Base-by-base conservation (phyloP, 1,140 invertebrate genomes). In the Hyposmocoma kahamanoa region DNA sequence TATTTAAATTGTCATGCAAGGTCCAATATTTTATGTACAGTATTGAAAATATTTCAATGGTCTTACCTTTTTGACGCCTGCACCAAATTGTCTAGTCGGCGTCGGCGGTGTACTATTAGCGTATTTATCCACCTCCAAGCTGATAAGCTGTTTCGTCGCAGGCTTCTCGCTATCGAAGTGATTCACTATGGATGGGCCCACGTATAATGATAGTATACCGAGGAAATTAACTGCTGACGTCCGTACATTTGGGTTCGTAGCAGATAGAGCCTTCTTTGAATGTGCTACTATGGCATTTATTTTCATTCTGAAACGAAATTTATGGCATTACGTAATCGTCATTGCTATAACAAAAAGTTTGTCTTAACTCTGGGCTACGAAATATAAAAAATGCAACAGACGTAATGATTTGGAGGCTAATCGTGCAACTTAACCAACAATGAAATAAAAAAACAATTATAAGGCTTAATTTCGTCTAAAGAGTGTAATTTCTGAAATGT, bases 111-210 rank as follows among this genome's bases (percentile, higher is more conserved):
- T 88, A 61, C 92, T 89, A 13, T 93, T 93, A 10, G 88, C 88
- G 56, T 91, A 89, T 79, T 96, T 97, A 44, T 96, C 94, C 70
- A 96, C 91, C 73, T 97, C 96, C 13, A 92, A 89, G 73, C 95
- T 93, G 45, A 98, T 96, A 75, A 95, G 93, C 57, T 96, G 94
- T 24, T 93, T 90, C 0, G 97, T 78, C 0, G 94, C 91, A 5
- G 95, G 89, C 67, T 97, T 98, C 69, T 97, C 96, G 59, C 91
- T 91, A 56, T 97, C 95, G 64, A 97, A 96, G 67, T 95, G 94
- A 50, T 90, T 88, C 30, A 94, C 85, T 0, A 97, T 62, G 0
- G 91, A 87, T 13, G 89, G 88, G 1, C 96, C 96, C 86, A 96
- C 92, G 62, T 94, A 97, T 56, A 97, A 82, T 54, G 95, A 95